Evolutionary conservation across 2,797 vertebrate species (phyloP), one percentile per base, ranked within the genome.

Genomic region (Kryptolebias ocellatus): DNA sequence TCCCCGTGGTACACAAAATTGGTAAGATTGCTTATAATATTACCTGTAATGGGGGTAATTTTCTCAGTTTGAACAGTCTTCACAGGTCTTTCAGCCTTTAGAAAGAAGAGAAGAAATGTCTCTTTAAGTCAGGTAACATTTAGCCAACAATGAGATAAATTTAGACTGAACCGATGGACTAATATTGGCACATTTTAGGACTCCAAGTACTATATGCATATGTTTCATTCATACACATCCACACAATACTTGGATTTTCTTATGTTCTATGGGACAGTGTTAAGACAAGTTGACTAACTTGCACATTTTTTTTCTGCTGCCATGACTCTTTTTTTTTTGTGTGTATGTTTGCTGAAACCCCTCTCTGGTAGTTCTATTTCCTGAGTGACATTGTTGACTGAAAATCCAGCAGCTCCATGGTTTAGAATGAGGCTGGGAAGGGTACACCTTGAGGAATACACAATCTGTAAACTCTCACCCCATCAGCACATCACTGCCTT

Each of bases 271-370:
- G 8, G 45, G 59, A 29, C 56, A 20, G 61, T 64, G 50, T 68
- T 75, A 69, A 77, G 83, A 24, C 75, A 70, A 1, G 3, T 64
- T 72, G 67, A 85, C 53, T 79, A 66, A 74, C 79, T 49, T 45
- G 50, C 45, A 53, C 68, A 67, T 60, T 64, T 54, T 74, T 60
- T 64, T 54, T 74, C 45, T 42, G 67, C 72, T 79, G 67, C 68
- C 61, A 31, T 18, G n/a, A 44, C 56, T 55, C 16, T 47, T 28
- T 34, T 63, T 24, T 24, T 24, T 24, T 24, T 69, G 20, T 69
- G 70, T 61, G 1, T 67, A 57, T 47, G 31, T 70, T 28, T 8
- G 20, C 27, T 46, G 44, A 7, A 24, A 67, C 52, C 18, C 39
- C 37, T 64, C 51, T 50, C 54, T 5, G 4, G 65, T 72, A 67